Evolutionary conservation across 2,888 invertebrate genomes (phyloP).

Genomic region (Aphidius colemani): DNA sequence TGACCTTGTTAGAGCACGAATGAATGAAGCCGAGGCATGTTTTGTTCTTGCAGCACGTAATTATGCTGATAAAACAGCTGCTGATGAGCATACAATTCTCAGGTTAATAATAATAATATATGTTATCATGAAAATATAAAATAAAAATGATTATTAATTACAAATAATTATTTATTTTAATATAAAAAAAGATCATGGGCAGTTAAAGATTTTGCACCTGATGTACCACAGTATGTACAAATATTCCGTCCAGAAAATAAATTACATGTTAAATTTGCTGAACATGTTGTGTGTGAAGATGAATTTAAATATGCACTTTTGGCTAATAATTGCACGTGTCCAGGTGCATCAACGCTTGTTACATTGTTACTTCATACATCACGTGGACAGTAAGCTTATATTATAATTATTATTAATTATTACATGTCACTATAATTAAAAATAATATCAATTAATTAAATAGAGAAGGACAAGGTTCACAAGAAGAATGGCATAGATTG

Average conservation of each 20-base stretch:
- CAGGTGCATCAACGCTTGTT: constrained; percentile 95
- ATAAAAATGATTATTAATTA: constrained; percentile 10
- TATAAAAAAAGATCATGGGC: constrained; percentile 82
- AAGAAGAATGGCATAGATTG: constrained; percentile 97
- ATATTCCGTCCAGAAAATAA: constrained; percentile 98
- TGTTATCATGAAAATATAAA: background rate
- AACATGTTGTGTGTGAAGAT: constrained; percentile 98
- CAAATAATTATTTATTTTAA: background rate
- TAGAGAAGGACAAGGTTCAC: constrained; percentile 92
- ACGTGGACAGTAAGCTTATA: constrained; percentile 87
- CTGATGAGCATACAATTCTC: constrained; percentile 78
- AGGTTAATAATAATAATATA: constrained; percentile 55
- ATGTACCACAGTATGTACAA: constrained; percentile 96
- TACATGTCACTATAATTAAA: background rate
- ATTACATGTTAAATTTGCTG: constrained; percentile 97
- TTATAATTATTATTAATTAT: background rate
- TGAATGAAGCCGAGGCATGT: constrained; percentile 97
- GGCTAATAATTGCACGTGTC: constrained; percentile 98
- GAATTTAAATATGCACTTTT: constrained; percentile 98
- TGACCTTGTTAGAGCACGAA: constrained; percentile 91
- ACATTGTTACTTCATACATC: constrained; percentile 95
- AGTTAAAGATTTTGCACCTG: constrained; percentile 96
- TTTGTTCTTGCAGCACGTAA: constrained; percentile 95
- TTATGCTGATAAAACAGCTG: constrained; percentile 95
- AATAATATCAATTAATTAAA: background rate